phyloP scores from a whole-genome alignment of 2,113 vertebrate species.

The Brachypteracias leptosomus region DNA sequence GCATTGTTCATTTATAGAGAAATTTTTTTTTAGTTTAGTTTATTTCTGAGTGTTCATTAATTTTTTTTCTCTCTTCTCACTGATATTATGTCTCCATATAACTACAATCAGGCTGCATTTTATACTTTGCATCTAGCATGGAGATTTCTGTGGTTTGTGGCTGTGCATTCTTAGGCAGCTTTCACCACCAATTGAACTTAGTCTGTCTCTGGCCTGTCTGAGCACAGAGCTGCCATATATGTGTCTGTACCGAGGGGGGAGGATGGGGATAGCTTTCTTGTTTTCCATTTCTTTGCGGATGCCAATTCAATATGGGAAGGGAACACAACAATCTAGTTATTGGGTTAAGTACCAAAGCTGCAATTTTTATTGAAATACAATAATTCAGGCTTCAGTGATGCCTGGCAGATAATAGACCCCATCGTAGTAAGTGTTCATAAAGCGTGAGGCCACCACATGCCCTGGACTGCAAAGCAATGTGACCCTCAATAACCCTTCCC shows the following conservation, averaged over 20 bases:
- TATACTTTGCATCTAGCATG: not conserved
- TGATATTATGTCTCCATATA: not conserved
- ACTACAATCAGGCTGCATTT: not conserved
- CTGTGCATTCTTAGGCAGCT: accelerated
- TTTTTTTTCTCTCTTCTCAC: not conserved
- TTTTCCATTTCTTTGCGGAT: not conserved
- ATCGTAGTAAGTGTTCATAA: not conserved
- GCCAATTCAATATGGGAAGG: not conserved
- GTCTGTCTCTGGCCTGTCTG: not conserved
- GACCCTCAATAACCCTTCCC: slow-evolving; percentile 30
- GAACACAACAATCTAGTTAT: not conserved
- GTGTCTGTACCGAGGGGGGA: not conserved
- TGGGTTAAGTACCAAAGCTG: slow-evolving; percentile 40
- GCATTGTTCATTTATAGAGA: not conserved
- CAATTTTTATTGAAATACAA: slow-evolving; percentile 54
- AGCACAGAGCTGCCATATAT: not conserved
- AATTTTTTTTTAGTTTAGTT: not conserved
- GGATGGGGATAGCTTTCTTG: not conserved
- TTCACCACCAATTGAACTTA: not conserved
- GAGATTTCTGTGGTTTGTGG: not conserved
- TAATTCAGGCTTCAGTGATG: slow-evolving; percentile 21
- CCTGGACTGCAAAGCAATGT: slow-evolving; percentile 10
- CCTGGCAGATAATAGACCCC: slow-evolving; percentile 15
- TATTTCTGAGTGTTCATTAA: not conserved
- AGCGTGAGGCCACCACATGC: slow-evolving; percentile 17